Percentiles rank a stretch among this genome's conserved stretches.
phyloP scores from a whole-genome alignment of 2,113 vertebrate genomes.

The Machaerirhynchus nigripectus region DNA sequence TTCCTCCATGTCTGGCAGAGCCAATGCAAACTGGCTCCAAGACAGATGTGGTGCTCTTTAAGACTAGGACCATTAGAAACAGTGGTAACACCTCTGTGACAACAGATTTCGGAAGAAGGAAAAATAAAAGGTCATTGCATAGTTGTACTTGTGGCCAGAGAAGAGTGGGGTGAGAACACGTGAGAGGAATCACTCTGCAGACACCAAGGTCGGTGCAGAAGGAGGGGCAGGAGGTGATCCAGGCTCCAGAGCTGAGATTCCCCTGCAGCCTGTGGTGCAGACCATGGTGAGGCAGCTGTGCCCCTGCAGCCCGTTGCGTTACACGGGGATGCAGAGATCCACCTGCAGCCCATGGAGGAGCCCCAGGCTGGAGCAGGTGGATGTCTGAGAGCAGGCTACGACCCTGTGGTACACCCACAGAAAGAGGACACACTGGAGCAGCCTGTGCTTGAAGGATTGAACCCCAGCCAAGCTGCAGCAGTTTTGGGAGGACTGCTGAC shows the following conservation, averaged over 20 bases:
- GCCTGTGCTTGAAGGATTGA: background rate
- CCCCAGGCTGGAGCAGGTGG: background rate
- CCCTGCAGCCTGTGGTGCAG: fast-evolving
- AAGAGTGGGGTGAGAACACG: background rate
- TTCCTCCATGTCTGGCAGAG: background rate
- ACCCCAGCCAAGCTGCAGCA: background rate
- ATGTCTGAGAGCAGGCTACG: background rate
- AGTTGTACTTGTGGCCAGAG: background rate
- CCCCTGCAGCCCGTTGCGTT: too few species aligned
- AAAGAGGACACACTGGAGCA: background rate
- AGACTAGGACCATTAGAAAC: background rate
- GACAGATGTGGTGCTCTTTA: background rate
- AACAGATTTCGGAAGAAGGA: background rate
- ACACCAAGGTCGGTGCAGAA: background rate
- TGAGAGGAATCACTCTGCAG: too few species aligned
- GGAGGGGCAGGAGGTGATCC: fast-evolving
- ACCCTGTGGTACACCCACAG: fast-evolving
- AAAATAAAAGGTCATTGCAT: background rate
- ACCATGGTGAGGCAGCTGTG: background rate
- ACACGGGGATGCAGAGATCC: too few species aligned
- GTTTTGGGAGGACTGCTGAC: background rate
- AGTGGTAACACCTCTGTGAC: background rate
- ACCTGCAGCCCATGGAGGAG: fast-evolving
- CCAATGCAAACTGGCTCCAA: background rate
- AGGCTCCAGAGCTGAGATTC: background rate